Base-by-base conservation (phyloP, 2,888 invertebrate species). In the Geotrupes spiniger region DNA sequence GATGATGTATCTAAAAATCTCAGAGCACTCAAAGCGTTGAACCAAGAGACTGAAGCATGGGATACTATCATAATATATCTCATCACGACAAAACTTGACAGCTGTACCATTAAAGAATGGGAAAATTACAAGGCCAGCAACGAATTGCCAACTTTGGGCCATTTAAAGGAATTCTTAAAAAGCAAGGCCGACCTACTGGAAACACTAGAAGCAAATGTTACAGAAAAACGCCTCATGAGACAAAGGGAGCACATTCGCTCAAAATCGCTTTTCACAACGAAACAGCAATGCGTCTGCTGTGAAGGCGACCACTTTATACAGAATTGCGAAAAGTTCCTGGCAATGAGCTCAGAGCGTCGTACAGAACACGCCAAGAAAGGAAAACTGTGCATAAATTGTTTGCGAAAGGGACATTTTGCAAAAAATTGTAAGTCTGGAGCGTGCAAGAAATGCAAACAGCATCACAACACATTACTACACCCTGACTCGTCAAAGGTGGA, bases 301-400 rank as follows among this genome's bases (percentile, higher is more conserved):
- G 36, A 33, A 15, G 10, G 17, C 1, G 10, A 17, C 5, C 53
- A 53, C 21, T 16, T 8, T 3, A 37, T 50, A 4, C 41, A 41
- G 10, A 25, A 40, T 16, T 53, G 50, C 12, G 15, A 36, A 11
- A 16, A 42, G 6, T 50, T 53, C 8, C n/a, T 17, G 6, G 21
- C 27, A 1, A 33, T 56, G 8, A 1, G 42, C 3, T 12, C 47
- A 11, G 8, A 27, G 3, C 26, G 48, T n/a, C 15, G 51, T 6
- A 45, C 38, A 17, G 15, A 6, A 1, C 36, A 49, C 14, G 40
- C 41, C 1, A 56, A 51, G 42, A 31, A n/a, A 10, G 17, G 17
- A 15, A 26, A 47, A 8, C 21, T 56, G 2, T 57, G 57, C 14
- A 8, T 47, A 6, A 55, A 53, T 45, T 41, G 41, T n/a, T 11